Conservation (phyloP, 1,140 invertebrate species). For the Triops cancriformis region DNA sequence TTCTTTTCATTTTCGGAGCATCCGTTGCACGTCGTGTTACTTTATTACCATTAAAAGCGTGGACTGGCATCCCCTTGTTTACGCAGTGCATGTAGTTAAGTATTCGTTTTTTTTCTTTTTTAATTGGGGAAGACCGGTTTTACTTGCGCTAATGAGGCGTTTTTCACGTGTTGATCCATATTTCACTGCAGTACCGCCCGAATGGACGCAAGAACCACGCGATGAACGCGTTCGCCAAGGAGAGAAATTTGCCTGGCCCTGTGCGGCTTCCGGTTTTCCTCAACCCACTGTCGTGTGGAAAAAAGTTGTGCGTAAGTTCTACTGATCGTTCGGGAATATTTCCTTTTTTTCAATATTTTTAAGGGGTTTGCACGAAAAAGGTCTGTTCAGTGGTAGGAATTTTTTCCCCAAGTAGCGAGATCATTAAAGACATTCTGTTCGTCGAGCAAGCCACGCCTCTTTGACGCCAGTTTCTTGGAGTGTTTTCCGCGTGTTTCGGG, state of each 20-base stretch:
- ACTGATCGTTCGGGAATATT: not conserved
- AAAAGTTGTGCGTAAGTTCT: conserved; percentile 38
- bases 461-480: too few species aligned
- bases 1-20: too few species aligned
- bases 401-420: too few species aligned
- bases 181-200: conserved; percentile 43
- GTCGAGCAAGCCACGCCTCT: too few species aligned
- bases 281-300: conserved; percentile 47
- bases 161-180: conserved; percentile 10
- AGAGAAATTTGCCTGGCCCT: conserved; percentile 41
- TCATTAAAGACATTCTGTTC: too few species aligned
- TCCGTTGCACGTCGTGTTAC: too few species aligned
- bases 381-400: too few species aligned
- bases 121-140: not conserved
- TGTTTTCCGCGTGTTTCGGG: too few species aligned
- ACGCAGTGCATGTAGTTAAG: not conserved
- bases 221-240: conserved; percentile 43
- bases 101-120: not conserved
- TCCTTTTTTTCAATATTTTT: not conserved
- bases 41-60: too few species aligned
- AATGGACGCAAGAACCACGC: conserved; percentile 45
- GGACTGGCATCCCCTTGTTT: not conserved
- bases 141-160: not conserved
- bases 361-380: too few species aligned
- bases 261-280: conserved; percentile 47